These are phyloP conservation scores for Phymastichus coffea DNA, from an alignment of 1,140 invertebrate species.

Conservation along the genomic window DNA sequence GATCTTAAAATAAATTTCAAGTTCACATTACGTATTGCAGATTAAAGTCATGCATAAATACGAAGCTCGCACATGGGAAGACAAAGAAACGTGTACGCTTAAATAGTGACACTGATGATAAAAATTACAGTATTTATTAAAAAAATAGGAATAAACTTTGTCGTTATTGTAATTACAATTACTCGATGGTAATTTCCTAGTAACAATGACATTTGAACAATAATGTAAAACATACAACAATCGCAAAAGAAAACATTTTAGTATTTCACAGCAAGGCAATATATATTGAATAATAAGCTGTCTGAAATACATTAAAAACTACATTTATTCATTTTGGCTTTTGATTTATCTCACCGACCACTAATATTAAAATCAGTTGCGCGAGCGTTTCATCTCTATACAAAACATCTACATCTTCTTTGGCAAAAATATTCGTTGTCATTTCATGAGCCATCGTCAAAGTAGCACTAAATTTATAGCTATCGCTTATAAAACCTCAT, in stretches of 20 bases:
- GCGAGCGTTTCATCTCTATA: neutral
- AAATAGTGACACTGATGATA: conserved; percentile 22
- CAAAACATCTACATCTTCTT: neutral
- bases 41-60: conserved; percentile 14
- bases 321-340: conserved; percentile 12
- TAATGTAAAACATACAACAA: conserved; percentile 12
- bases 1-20: no score
- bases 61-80: conserved; percentile 8
- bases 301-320: no score
- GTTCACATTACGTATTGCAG: neutral
- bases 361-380: conserved; percentile 3
- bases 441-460: neutral
- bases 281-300: no score
- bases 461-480: conserved; percentile 1
- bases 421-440: conserved; percentile 14
- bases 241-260: conserved; percentile 11
- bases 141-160: conserved; percentile 13
- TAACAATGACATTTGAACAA: conserved; percentile 12
- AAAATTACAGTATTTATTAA: conserved; percentile 22
- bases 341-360: conserved; percentile 8
- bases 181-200: conserved; percentile 17
- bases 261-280: conserved; percentile 2
- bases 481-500: no score
- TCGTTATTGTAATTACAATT: conserved; percentile 16
- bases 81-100: neutral